A percentile compares a stretch with the other conserved stretches of the same genome.
phyloP scores from a whole-genome alignment of 2,888 invertebrate species.

The Cryptocephalus primarius region DNA sequence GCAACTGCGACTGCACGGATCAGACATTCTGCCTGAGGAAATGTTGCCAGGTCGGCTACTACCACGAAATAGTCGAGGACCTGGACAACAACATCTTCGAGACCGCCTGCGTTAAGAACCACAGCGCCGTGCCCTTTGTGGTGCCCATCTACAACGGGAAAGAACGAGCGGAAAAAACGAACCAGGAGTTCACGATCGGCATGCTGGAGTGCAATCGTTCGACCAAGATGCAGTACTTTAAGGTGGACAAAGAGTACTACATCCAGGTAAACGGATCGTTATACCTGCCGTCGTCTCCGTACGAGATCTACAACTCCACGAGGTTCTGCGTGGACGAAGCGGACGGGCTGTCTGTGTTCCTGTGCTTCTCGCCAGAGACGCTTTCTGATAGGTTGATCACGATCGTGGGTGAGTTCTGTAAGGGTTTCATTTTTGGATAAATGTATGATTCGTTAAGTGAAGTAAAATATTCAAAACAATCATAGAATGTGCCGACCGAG shows the following conservation, averaged over 20 bases:
- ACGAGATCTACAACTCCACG: slow-evolving; percentile 9
- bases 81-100: not conserved
- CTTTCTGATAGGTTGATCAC: too few relatives aligned
- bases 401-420: too few relatives aligned
- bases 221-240: slow-evolving; percentile 1
- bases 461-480: too few relatives aligned
- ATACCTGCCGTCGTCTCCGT: slow-evolving; percentile 11
- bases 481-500: too few relatives aligned
- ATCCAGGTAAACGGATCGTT: slow-evolving; percentile 19
- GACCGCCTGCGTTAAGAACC: not conserved
- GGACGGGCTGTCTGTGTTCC: slow-evolving; percentile 13
- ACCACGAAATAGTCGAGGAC: slow-evolving; percentile 6
- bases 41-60: slow-evolving; percentile 16
- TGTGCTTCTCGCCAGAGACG: slow-evolving; percentile 13
- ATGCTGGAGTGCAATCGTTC: slow-evolving; percentile 8
- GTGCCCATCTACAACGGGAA: slow-evolving; percentile 7
- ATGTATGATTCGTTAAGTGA: too few relatives aligned
- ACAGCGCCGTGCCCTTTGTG: slow-evolving; percentile 2
- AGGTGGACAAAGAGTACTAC: slow-evolving; percentile 14
- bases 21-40: slow-evolving; percentile 13
- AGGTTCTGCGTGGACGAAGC: slow-evolving; percentile 16
- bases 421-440: too few relatives aligned
- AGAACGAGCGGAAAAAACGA: too few relatives aligned
- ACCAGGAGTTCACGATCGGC: slow-evolving; percentile 7
- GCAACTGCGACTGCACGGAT: slow-evolving; percentile 12